Evolutionary conservation across 2,888 invertebrate species (phyloP).

Genomic region (Apodemia mormo): DNA sequence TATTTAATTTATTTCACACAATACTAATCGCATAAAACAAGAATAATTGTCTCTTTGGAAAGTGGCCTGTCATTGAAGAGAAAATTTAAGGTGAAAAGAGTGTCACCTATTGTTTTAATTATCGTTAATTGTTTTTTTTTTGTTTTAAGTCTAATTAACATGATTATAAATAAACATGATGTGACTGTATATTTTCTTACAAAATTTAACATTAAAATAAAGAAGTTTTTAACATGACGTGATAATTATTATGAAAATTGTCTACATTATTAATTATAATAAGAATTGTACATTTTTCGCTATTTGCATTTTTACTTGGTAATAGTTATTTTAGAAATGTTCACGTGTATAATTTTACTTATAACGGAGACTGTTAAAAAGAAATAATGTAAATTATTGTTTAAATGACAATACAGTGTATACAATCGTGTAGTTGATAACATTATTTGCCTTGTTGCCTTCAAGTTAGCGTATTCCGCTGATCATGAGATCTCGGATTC

Average conservation of each 20-base stretch:
- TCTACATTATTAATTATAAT: background rate
- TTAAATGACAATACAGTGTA: background rate
- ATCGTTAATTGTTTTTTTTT: slow-evolving; percentile 8
- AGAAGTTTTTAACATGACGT: slow-evolving; percentile 1
- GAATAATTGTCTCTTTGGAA: background rate
- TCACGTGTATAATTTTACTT: background rate
- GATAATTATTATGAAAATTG: slow-evolving; percentile 1
- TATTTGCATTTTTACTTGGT: background rate
- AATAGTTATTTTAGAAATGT: background rate
- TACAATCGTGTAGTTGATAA: too few species aligned
- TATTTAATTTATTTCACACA: slow-evolving; percentile 1
- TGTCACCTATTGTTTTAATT: slow-evolving; percentile 9
- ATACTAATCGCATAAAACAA: background rate
- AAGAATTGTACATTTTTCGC: background rate
- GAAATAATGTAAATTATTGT: background rate
- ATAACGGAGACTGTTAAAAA: background rate
- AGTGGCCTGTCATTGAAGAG: background rate
- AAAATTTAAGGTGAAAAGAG: slow-evolving; percentile 3
- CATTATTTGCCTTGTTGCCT: too few species aligned
- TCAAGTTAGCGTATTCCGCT: too few species aligned
- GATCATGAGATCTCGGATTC: too few species aligned
- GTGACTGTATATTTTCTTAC: background rate
- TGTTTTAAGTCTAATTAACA: background rate
- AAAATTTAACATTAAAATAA: background rate
- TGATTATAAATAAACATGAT: slow-evolving; percentile 2